phyloP scores from a whole-genome alignment of 2,888 invertebrate species.

The Phortica okadai region DNA sequence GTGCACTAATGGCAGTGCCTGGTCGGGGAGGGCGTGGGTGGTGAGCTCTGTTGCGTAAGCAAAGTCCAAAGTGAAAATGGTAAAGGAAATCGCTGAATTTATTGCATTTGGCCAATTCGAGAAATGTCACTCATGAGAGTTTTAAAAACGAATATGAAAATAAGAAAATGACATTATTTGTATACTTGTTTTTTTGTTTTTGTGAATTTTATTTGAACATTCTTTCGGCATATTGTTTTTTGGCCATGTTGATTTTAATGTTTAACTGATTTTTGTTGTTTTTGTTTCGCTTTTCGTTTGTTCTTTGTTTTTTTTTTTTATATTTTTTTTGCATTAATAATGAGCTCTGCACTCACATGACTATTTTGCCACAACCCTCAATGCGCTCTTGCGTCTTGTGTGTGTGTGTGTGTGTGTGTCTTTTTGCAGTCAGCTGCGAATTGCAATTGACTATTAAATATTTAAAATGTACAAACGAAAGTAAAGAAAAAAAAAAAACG shows the following conservation, averaged over 20 bases:
- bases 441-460: constrained; percentile 61
- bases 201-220: constrained; percentile 37
- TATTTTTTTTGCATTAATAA: constrained; percentile 62
- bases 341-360: constrained; percentile 37
- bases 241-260: background rate
- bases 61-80: constrained; percentile 34
- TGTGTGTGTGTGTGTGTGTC: background rate
- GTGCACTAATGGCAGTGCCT: constrained; percentile 46
- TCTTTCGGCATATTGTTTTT: constrained; percentile 25
- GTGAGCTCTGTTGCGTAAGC: constrained; percentile 16
- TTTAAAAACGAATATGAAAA: constrained; percentile 53
- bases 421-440: constrained; percentile 13
- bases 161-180: background rate
- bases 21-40: background rate
- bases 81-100: constrained; percentile 67
- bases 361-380: background rate
- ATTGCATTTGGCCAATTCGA: constrained; percentile 73
- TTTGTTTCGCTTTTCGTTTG: background rate
- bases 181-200: constrained; percentile 20
- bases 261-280: constrained; percentile 13
- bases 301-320: constrained; percentile 35
- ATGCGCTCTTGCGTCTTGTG: no score
- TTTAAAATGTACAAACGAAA: constrained; percentile 58
- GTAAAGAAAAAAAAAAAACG: constrained; percentile 14
- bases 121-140: constrained; percentile 75